phyloP scores from a whole-genome alignment of 1,140 invertebrate genomes.

The Phymastichus coffea region DNA sequence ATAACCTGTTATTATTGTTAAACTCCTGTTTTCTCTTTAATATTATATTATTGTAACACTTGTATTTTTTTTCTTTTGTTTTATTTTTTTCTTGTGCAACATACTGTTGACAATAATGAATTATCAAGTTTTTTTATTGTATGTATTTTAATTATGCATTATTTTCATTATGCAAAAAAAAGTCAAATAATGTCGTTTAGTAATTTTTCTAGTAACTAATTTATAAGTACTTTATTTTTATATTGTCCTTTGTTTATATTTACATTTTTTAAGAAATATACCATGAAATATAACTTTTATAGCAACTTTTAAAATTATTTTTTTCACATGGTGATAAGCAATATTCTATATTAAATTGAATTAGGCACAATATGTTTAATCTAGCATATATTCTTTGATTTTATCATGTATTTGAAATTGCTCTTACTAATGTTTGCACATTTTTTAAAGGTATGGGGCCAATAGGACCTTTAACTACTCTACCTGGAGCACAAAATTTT shows the following conservation, averaged over 20 bases:
- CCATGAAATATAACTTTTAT: too few relatives aligned
- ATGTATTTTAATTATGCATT: not conserved
- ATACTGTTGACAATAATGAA: not conserved
- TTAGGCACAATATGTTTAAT: not conserved
- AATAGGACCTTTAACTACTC: constrained; percentile 51
- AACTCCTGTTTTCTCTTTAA: not conserved
- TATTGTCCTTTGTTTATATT: not conserved
- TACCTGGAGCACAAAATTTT: constrained; percentile 52
- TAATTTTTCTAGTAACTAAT: too few relatives aligned
- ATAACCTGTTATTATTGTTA: not conserved
- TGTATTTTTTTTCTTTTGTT: not conserved
- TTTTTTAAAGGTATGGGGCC: constrained; percentile 48
- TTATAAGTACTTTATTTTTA: too few relatives aligned
- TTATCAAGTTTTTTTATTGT: not conserved
- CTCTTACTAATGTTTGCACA: not conserved
- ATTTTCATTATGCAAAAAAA: too few relatives aligned
- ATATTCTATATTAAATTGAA: not conserved
- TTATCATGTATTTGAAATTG: too few relatives aligned
- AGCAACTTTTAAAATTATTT: not conserved
- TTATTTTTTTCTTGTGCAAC: not conserved
- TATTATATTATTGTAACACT: not conserved
- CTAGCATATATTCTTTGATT: not conserved
- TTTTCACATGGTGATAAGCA: not conserved
- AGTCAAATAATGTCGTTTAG: too few relatives aligned
- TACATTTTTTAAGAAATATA: too few relatives aligned